Evolutionary conservation across 2,113 vertebrate genomes (phyloP), one percentile per base, ranked within the genome.

Genomic region (Lophius piscatorius): DNA sequence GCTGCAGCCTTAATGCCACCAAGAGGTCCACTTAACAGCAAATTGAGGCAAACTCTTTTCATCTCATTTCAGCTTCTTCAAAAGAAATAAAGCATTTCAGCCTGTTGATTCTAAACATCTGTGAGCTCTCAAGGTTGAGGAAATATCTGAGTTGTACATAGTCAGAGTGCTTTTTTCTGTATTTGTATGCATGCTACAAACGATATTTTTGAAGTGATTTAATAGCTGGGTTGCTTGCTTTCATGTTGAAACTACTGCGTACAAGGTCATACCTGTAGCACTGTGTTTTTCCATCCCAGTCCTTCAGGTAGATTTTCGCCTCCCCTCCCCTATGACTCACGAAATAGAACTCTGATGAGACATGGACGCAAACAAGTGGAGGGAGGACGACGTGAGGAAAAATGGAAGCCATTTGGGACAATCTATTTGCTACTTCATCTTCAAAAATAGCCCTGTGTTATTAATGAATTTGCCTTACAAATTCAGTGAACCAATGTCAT

Each of bases 361-460:
- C n/a, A 33, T 26, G 35, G 23, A 39, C 48, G 41, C 35, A 20
- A 44, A 9, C 14, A 42, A 60, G 6, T 21, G 34, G 26, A 35
- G 18, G 40, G 16, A 51, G 26, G 49, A 50, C 51, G 48, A 33
- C 35, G 38, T 0, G 0, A 31, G 33, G 20, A 21, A 41, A 76
- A 61, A 71, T 64, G 38, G 50, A 69, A 54, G 52, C 63, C 41
- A 63, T 76, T 76, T 73, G 56, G 70, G 64, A 44, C 39, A 62
- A 38, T 68, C 80, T 75, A 74, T 81, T 83, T 73, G 59, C 64
- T 26, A 45, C 31, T 72, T 52, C 44, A 76, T 78, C 60, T 73
- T 80, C 39, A 65, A 48, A 69, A 76, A 78, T 55, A 46, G 71
- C 55, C 14, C n/a, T 40, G 45, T 10, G 49, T 48, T 65, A 63